Conservation (phyloP, 2,888 invertebrate genomes). For the Lasioglossum oenotherae region DNA sequence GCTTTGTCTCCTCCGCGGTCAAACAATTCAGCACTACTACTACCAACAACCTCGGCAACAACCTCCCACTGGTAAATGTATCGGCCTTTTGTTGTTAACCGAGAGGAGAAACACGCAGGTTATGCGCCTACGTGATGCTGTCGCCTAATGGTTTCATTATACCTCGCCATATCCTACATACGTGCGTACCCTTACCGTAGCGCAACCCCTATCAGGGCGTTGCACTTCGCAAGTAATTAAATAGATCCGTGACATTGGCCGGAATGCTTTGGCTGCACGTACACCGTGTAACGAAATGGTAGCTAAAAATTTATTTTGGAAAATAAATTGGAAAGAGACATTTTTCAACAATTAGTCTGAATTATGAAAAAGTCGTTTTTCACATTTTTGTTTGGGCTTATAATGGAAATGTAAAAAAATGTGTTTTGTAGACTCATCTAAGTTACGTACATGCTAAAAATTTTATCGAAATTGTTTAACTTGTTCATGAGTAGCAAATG, state of each 20-base stretch:
- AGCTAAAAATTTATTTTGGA: too few species aligned
- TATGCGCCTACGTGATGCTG: slow-evolving; percentile 59
- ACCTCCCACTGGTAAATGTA: slow-evolving; percentile 48
- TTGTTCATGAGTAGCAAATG: too few species aligned
- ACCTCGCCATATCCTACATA: slow-evolving; percentile 12
- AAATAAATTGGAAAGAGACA: too few species aligned
- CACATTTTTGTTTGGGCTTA: too few species aligned
- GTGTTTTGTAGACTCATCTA: too few species aligned
- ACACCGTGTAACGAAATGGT: not conserved
- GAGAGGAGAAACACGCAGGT: slow-evolving; percentile 52
- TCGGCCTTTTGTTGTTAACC: slow-evolving; percentile 59
- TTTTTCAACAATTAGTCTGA: too few species aligned
- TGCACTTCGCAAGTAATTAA: slow-evolving; percentile 25
- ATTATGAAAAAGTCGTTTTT: too few species aligned
- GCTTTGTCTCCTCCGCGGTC: not conserved
- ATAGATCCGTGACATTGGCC: not conserved
- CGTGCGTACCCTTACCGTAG: not conserved
- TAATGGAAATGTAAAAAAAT: too few species aligned
- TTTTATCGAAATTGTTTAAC: too few species aligned
- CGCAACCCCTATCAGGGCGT: slow-evolving; percentile 13
- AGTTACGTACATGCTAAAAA: too few species aligned
- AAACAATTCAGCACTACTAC: not conserved
- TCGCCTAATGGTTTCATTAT: slow-evolving; percentile 72
- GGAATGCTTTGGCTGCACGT: not conserved
- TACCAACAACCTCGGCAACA: not conserved